A percentile compares a stretch with the other conserved stretches of the same genome.
Evolutionary conservation across 1,140 invertebrate species (phyloP).

Genomic region (Babylonia areolata): DNA sequence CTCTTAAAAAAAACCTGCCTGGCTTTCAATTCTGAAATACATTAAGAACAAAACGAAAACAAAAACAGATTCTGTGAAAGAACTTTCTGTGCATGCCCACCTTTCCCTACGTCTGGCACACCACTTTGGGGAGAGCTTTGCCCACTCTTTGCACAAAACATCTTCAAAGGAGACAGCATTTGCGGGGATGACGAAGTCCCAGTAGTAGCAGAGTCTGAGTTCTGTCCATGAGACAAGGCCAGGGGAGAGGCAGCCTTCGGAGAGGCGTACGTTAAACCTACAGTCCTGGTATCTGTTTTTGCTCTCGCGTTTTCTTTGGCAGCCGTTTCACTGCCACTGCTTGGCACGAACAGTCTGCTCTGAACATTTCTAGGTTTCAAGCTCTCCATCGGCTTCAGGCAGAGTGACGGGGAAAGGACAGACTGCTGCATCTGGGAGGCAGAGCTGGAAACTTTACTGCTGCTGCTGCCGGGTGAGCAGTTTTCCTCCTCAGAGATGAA

Average conservation of each 20-base stretch:
- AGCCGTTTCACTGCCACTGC: background rate
- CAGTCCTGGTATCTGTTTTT: background rate
- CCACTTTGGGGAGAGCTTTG: too few species aligned
- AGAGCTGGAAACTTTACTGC: background rate
- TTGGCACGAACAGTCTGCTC: conserved; percentile 28
- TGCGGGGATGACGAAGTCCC: conserved; percentile 3
- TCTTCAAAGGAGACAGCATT: background rate
- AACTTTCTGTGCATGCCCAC: background rate
- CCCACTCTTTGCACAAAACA: background rate
- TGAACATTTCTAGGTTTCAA: conserved; percentile 23
- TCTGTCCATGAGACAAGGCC: background rate
- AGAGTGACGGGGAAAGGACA: background rate
- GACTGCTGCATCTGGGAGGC: background rate
- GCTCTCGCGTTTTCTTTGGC: background rate
- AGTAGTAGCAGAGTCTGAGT: background rate
- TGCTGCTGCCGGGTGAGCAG: background rate
- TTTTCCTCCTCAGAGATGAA: conserved; percentile 8
- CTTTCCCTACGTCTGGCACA: background rate
- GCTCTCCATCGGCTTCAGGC: background rate
- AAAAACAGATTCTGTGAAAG: too few species aligned
- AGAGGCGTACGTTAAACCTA: background rate
- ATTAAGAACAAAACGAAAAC: too few species aligned
- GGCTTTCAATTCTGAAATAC: too few species aligned
- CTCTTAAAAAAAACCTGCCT: too few species aligned
- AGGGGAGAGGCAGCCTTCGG: background rate